A percentile compares a stretch with the other conserved stretches of the same genome.
phyloP scores from a whole-genome alignment of 1,140 invertebrate genomes.

The Wasmannia auropunctata region DNA sequence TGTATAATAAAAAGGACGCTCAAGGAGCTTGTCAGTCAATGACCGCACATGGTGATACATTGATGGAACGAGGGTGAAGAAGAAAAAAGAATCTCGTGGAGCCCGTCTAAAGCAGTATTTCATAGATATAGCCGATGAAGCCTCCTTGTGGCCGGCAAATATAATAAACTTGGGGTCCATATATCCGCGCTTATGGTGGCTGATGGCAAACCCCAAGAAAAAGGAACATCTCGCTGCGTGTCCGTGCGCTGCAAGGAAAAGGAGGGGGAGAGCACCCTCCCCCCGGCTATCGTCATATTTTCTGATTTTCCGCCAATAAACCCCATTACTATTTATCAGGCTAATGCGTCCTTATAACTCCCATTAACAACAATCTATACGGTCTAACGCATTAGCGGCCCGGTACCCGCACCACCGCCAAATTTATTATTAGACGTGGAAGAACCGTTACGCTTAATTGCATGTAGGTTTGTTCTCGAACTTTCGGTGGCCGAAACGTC shows the following conservation, averaged over 20 bases:
- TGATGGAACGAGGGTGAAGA: constrained; percentile 29
- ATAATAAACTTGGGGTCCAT: constrained; percentile 84
- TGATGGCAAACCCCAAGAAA: constrained; percentile 77
- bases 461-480: constrained; percentile 56
- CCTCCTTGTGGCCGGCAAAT: constrained; percentile 84
- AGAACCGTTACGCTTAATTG: constrained; percentile 66
- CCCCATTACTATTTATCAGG: constrained; percentile 85
- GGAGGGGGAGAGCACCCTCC: constrained; percentile 72
- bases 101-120: constrained; percentile 79
- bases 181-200: constrained; percentile 82
- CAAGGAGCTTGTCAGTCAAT: neutral
- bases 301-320: constrained; percentile 85
- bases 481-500: constrained; percentile 34
- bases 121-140: constrained; percentile 83
- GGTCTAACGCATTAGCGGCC: constrained; percentile 77
- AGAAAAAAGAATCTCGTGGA: constrained; percentile 72
- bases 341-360: constrained; percentile 84
- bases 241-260: constrained; percentile 71
- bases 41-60: constrained; percentile 32
- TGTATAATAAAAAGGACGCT: neutral
- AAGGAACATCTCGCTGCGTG: constrained; percentile 74
- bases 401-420: constrained; percentile 44
- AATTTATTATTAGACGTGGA: constrained; percentile 75
- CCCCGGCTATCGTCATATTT: constrained; percentile 82
- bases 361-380: constrained; percentile 85